phyloP scores from a whole-genome alignment of 2,113 vertebrate species.

The Cyprinodon tularosa region DNA sequence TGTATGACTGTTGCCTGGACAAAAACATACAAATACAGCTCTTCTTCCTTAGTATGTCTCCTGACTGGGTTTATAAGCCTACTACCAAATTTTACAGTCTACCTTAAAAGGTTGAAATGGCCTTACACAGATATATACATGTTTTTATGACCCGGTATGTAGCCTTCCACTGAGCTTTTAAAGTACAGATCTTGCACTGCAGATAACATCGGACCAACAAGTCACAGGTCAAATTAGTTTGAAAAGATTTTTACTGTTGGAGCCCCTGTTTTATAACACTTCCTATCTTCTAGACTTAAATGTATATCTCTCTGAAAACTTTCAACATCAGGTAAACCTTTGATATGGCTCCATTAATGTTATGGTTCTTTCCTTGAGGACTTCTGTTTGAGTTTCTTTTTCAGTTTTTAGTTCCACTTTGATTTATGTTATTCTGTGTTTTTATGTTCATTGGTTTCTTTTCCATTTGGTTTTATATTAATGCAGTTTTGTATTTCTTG shows the following conservation, averaged over 20 bases:
- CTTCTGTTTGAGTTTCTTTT: no score
- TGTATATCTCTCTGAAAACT: neutral
- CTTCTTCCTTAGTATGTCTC: neutral
- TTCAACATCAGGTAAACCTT: neutral
- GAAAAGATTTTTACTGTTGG: neutral
- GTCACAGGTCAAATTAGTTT: no score
- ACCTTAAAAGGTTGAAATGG: neutral
- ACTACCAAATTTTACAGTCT: neutral
- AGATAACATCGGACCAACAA: neutral
- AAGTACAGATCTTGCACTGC: neutral
- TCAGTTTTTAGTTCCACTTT: no score
- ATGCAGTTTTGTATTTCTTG: no score
- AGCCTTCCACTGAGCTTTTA: neutral
- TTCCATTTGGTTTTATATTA: no score
- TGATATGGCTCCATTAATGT: neutral
- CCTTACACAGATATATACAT: neutral
- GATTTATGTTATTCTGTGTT: no score
- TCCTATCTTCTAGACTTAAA: no score
- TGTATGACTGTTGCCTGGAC: neutral
- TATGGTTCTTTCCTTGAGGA: no score
- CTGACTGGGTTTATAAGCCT: neutral
- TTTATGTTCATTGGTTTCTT: no score
- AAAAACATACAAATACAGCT: neutral
- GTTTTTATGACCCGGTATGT: neutral
- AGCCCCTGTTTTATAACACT: neutral